Evolutionary conservation across 2,888 invertebrate species (phyloP).

Genomic region (Drosophila maculinotata): DNA sequence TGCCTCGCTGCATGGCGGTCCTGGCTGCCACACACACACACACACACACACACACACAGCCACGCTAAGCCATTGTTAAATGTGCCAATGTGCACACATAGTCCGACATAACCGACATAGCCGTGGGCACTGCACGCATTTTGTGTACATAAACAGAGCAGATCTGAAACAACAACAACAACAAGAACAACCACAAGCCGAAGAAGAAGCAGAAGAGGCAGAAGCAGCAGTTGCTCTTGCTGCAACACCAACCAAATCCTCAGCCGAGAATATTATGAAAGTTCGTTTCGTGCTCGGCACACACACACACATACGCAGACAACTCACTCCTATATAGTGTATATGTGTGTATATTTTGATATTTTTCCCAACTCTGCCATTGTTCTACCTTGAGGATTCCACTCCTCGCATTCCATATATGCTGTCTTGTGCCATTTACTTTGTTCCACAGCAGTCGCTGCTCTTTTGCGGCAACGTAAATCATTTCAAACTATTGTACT

Average conservation of each 20-base stretch:
- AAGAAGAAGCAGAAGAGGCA: conserved; percentile 24
- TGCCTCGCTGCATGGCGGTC: conserved; percentile 63
- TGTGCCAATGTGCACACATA: conserved; percentile 78
- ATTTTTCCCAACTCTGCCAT: too few species aligned
- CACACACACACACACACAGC: conserved; percentile 6
- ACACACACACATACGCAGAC: conserved; percentile 39
- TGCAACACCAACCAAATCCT: conserved; percentile 68
- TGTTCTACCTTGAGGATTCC: too few species aligned
- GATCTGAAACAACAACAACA: conserved; percentile 57
- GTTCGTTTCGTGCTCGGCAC: conserved; percentile 45
- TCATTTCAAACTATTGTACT: too few species aligned
- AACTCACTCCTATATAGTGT: neutral
- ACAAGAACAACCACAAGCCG: conserved; percentile 7
- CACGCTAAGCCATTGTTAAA: conserved; percentile 64
- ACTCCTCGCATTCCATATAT: too few species aligned
- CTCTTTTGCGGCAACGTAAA: too few species aligned
- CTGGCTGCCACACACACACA: conserved; percentile 29
- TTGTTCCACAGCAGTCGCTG: too few species aligned
- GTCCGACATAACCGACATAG: conserved; percentile 39
- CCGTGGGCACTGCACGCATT: conserved; percentile 51
- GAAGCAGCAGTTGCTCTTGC: conserved; percentile 29
- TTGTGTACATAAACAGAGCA: conserved; percentile 73
- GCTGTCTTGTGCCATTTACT: too few species aligned
- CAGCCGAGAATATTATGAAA: conserved; percentile 70
- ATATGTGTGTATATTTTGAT: conserved; percentile 1